Percentiles rank a stretch among this genome's conserved stretches.
Evolutionary conservation across 2,888 invertebrate genomes (phyloP).

Genomic region (Dynastes maya): DNA sequence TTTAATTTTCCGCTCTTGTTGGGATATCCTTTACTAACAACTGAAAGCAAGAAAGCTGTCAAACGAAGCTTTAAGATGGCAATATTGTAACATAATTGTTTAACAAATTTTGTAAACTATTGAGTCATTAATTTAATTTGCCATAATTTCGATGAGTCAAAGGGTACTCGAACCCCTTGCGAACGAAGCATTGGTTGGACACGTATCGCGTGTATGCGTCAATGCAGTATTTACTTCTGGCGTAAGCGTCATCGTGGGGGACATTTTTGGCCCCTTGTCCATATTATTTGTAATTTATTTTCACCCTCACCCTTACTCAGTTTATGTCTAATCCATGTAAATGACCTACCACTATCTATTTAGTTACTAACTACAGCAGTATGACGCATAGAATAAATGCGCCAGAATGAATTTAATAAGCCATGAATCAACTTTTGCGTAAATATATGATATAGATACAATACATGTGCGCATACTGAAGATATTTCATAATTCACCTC

Average conservation of each 20-base stretch:
- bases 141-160: constrained; percentile 23
- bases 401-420: background rate
- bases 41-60: too few relatives aligned
- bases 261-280: background rate
- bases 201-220: constrained; percentile 22
- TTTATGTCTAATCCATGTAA: background rate
- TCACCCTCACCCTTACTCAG: background rate
- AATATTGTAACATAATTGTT: too few relatives aligned
- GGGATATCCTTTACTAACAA: too few relatives aligned
- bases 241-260: background rate
- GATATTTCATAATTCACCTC: too few relatives aligned
- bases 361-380: background rate
- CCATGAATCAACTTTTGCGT: background rate
- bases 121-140: constrained; percentile 27
- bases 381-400: background rate
- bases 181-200: background rate
- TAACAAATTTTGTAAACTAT: background rate
- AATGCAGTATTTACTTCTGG: background rate
- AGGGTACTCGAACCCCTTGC: background rate
- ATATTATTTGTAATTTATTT: background rate
- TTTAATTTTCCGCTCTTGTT: too few relatives aligned
- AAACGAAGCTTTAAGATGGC: too few relatives aligned
- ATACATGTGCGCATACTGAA: too few relatives aligned
- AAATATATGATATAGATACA: too few relatives aligned
- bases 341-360: constrained; percentile 2